Base-by-base conservation (phyloP, 2,113 vertebrate genomes). In the Rhinopomastus cyanomelas region DNA sequence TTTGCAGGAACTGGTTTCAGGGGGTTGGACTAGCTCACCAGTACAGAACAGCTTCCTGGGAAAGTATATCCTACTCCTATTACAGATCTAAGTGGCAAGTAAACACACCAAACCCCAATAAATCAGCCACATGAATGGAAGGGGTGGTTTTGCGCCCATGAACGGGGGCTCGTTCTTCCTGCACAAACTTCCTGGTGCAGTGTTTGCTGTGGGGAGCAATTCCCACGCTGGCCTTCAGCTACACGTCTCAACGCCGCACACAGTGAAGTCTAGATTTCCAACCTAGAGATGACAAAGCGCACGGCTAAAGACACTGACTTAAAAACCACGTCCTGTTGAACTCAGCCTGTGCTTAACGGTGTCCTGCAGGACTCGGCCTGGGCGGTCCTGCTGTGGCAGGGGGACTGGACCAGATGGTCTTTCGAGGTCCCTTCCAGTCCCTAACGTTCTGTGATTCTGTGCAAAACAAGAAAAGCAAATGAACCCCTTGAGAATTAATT, bases 61-160 rank as follows among this genome's bases (percentile, higher is more conserved):
- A 89, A 96, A 95, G 94, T 29, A 76, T 8, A 83, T 84, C 87
- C 53, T 76, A 73, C 67, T 81, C 78, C 88, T 92, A 81, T 72
- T 76, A 84, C 73, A 93, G 82, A 88, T 66, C 42, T 52, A 83
- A 91, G 68, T 76, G 78, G 81, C 88, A 90, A 15, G 71, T 85
- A 94, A 93, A 87, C 81, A 93, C 27, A 77, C 11, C 23, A 62
- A 92, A 90, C 81, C 25, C 66, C 88, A 82, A 80, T 81, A 93
- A 89, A 95, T 84, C 62, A 95, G 67, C 37, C 25, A 56, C 9
- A 85, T 18, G 64, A 78, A 90, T 37, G 36, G 81, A 90, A 90
- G 16, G 32, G 71, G 86, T 85, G 74, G 67, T 53, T 94, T 75
- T 93, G 62, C 71, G 62, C 60, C 94, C 27, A 55, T 27, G 71